phyloP scores from a whole-genome alignment of 2,797 vertebrate genomes.

The Gymnothorax reevesii region DNA sequence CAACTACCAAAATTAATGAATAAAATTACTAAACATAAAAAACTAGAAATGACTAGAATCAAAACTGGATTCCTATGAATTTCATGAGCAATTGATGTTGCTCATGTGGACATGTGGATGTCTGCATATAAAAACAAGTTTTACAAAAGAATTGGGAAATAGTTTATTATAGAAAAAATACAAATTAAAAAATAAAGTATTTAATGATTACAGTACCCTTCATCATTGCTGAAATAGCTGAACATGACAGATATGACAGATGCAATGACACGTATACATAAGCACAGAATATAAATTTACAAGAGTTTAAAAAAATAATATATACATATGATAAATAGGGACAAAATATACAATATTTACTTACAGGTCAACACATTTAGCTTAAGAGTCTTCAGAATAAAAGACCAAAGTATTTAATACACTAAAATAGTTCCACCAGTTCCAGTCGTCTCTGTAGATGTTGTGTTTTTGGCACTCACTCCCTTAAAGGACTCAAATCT shows the following conservation, averaged over 20 bases:
- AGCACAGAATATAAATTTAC: conserved; percentile 45
- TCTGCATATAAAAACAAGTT: background rate
- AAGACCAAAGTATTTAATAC: conserved; percentile 19
- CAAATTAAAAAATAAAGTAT: conserved; percentile 54
- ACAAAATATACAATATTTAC: conserved; percentile 59
- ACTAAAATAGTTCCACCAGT: conserved; percentile 13
- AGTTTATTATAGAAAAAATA: conserved; percentile 52
- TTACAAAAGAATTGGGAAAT: background rate
- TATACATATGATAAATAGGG: conserved; percentile 63
- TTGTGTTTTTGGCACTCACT: background rate
- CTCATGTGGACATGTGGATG: conserved; percentile 10
- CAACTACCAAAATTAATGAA: background rate
- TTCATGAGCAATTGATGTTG: background rate
- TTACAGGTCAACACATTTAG: conserved; percentile 51
- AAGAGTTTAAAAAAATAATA: conserved; percentile 21
- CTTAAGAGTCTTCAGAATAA: conserved; percentile 12
- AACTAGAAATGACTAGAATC: conserved; percentile 7
- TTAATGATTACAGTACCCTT: conserved; percentile 30
- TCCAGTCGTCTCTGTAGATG: background rate
- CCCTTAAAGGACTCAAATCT: background rate
- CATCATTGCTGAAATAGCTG: conserved; percentile 38
- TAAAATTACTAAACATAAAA: conserved; percentile 37
- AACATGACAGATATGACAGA: conserved; percentile 23
- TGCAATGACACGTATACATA: conserved; percentile 43
- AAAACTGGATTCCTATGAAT: background rate